Evolutionary conservation across 2,888 invertebrate genomes (phyloP).

Genomic region (Cylindroiulus punctatus): DNA sequence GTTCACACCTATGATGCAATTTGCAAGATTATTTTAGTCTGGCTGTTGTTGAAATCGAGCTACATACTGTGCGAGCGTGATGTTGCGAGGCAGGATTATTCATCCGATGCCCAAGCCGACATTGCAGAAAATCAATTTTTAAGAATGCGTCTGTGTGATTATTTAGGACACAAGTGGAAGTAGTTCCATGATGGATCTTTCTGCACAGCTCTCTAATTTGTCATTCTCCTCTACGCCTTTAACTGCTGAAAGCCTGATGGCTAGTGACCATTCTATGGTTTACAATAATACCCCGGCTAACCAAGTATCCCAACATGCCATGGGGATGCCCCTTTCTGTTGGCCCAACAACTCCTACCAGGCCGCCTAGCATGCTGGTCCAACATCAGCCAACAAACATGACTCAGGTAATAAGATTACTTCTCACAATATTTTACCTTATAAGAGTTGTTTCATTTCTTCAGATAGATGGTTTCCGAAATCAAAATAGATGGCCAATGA

Average conservation of each 20-base stretch:
- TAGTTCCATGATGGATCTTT: conserved; percentile 47
- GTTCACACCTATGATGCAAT: too few relatives aligned
- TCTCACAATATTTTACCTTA: not conserved
- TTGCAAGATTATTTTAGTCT: too few relatives aligned
- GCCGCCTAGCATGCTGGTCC: conserved; percentile 37
- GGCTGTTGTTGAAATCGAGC: too few relatives aligned
- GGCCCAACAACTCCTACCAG: not conserved
- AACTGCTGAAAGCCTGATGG: conserved; percentile 29
- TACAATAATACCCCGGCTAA: not conserved
- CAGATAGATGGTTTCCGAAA: too few relatives aligned
- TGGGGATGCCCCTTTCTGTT: conserved; percentile 30
- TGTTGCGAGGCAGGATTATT: too few relatives aligned
- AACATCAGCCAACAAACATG: conserved; percentile 49
- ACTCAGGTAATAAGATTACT: conserved; percentile 44
- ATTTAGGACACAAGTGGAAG: conserved; percentile 52
- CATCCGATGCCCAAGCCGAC: too few relatives aligned
- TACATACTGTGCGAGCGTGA: too few relatives aligned
- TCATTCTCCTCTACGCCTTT: conserved; percentile 35
- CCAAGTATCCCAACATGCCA: conserved; percentile 22
- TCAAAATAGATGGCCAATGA: not conserved
- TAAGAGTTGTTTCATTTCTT: too few relatives aligned
- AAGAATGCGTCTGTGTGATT: not conserved
- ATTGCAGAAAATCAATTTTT: too few relatives aligned
- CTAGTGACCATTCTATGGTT: conserved; percentile 2
- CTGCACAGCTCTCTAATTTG: conserved; percentile 50